Conservation (phyloP, 53 echinoderm and acorn worm genomes). For the Holothuria scabra region DNA sequence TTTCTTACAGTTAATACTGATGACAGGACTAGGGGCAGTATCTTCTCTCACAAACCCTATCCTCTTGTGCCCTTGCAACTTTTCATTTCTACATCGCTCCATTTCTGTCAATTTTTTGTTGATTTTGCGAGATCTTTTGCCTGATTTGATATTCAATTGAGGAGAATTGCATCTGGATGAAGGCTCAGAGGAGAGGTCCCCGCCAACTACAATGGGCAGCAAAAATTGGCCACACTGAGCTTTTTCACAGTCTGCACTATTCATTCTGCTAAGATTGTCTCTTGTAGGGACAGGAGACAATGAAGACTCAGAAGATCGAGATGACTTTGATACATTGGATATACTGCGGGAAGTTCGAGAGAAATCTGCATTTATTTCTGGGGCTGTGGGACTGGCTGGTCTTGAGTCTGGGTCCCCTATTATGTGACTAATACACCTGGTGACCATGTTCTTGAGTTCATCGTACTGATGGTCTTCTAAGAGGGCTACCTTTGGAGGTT, state of each 20-base stretch:
- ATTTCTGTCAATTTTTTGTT: conserved; percentile 57
- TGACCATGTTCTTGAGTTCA: conserved; percentile 74
- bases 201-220: not conserved
- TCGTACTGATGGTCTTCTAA: conserved; percentile 75
- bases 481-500: conserved; percentile 78
- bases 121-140: conserved; percentile 27
- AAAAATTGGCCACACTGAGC: not conserved
- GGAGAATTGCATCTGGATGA: not conserved
- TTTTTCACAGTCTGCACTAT: conserved; percentile 22
- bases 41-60: conserved; percentile 84
- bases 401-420: conserved; percentile 75
- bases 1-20: conserved; percentile 96
- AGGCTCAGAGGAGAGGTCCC: not conserved
- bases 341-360: conserved; percentile 35
- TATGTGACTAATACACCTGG: conserved; percentile 77
- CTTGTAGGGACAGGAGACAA: conserved; percentile 43
- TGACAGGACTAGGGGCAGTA: conserved; percentile 64
- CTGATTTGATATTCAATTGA: conserved; percentile 20
- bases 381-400: conserved; percentile 81
- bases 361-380: not conserved
- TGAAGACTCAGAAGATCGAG: conserved; percentile 33
- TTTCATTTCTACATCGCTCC: conserved; percentile 65
- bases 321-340: conserved; percentile 28
- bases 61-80: conserved; percentile 66
- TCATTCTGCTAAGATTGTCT: conserved; percentile 8